phyloP scores from a whole-genome alignment of 2,797 vertebrate genomes.

The Pseudocheirus occidentalis region DNA sequence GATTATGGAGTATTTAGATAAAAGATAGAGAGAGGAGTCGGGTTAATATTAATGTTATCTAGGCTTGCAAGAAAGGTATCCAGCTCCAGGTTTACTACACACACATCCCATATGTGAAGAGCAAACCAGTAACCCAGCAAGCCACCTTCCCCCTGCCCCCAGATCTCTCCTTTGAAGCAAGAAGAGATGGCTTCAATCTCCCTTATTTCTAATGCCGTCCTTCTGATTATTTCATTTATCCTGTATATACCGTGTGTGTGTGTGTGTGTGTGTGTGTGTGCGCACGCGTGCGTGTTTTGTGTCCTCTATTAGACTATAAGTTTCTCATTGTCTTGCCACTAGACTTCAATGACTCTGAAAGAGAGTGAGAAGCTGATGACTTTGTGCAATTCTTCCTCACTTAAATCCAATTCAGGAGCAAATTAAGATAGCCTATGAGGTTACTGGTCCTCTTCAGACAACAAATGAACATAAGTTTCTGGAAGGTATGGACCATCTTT shows the following conservation, averaged over 20 bases:
- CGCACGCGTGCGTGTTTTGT: neutral
- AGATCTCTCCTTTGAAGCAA: neutral
- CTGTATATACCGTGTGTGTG: neutral
- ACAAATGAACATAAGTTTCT: neutral
- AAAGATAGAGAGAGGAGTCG: neutral
- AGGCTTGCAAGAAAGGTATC: neutral
- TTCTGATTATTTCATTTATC: neutral
- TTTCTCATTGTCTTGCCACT: neutral
- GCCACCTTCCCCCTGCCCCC: neutral
- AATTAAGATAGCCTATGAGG: neutral
- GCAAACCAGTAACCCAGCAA: neutral
- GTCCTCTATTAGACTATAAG: neutral
- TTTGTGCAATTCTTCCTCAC: neutral
- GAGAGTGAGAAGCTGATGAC: neutral
- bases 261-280: neutral
- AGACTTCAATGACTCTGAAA: neutral
- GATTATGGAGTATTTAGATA: rapidly evolving
- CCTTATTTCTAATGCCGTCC: neutral
- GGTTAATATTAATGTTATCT: neutral
- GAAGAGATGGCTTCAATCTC: neutral
- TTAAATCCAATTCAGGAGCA: neutral
- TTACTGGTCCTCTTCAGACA: neutral
- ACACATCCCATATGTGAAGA: neutral
- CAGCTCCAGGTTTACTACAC: rapidly evolving
- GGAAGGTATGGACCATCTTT: neutral